Base-by-base conservation (phyloP, 2,113 vertebrate genomes). In the Microcebus ravelobensis region DNA sequence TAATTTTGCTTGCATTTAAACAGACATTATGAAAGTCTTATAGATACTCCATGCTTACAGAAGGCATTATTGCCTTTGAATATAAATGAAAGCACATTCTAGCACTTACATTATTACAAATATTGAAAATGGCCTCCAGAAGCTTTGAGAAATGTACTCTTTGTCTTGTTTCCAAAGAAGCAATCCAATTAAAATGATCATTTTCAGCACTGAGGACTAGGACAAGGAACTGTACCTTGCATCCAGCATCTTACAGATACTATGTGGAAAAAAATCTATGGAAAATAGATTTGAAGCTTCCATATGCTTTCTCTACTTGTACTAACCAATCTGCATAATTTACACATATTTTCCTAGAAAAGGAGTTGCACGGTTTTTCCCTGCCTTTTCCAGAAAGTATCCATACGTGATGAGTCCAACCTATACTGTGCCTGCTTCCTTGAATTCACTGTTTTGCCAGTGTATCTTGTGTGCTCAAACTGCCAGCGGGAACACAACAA, bases 91-190 rank as follows among this genome's bases (percentile, higher is more conserved):
- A 95, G 70, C 65, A 94, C 79, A 95, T 90, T 90, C 95, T 96
- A 97, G 97, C 95, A 97, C 96, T 97, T 97, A 97, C 25, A 95
- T 95, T 97, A 97, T 96, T 97, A 91, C 96, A 97, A 95, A 98
- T 92, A 97, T 94, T 97, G 84, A 97, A 96, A 97, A 96, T 76
- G 87, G 96, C 39, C 81, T 97, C 94, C 92, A 97, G 94, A 96
- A 97, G 96, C 97, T 98, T 97, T 98, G 96, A 97, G 94, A 93
- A 97, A 96, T 92, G 90, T 77, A 90, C 55, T 96, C 89, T 96
- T 95, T 97, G 97, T 97, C 96, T 97, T 96, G 71, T 91, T 97
- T 97, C 97, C 97, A 98, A 95, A 97, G 90, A 92, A 97, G 96
- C 96, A 96, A 97, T 97, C 87, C 96, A 97, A 96, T 98, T 97